Percentiles rank a stretch among this genome's conserved stretches.
phyloP scores from a whole-genome alignment of 2,797 vertebrate genomes.

The Staurois parvus region DNA sequence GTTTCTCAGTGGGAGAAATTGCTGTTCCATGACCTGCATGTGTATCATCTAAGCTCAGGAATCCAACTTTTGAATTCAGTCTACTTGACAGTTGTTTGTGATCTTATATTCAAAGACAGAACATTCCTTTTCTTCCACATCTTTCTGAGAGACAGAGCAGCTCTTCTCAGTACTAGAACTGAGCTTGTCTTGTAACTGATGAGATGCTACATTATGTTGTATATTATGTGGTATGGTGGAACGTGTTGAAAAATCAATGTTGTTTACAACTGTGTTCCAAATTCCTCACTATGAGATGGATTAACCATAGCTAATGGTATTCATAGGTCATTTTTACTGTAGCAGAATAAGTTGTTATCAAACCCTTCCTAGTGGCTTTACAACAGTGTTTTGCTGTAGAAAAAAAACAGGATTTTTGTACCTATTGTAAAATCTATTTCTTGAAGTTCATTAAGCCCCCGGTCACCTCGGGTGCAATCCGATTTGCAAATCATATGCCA shows the following conservation, averaged over 20 bases:
- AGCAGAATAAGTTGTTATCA: neutral
- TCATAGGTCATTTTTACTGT: neutral
- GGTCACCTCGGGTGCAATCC: too few relatives aligned
- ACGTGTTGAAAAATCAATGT: neutral
- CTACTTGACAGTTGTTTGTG: conserved; percentile 37
- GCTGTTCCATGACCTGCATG: conserved; percentile 17
- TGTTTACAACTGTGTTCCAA: neutral
- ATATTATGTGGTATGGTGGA: neutral
- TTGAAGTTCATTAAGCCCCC: too few relatives aligned
- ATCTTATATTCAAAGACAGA: conserved; percentile 45
- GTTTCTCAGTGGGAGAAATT: conserved; percentile 9
- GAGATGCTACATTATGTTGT: conserved; percentile 31
- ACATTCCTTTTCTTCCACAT: conserved; percentile 16
- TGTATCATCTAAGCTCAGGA: neutral
- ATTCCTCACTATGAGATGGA: neutral
- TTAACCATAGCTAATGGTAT: neutral
- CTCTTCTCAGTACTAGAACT: conserved; percentile 14
- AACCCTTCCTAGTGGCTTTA: neutral
- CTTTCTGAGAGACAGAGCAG: conserved; percentile 12
- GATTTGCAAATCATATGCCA: too few relatives aligned
- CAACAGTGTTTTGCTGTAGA: neutral
- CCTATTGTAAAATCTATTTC: too few relatives aligned
- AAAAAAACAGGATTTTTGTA: neutral
- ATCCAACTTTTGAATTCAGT: conserved; percentile 30
- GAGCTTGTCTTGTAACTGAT: conserved; percentile 14